A percentile compares a stretch with the other conserved stretches of the same genome.
phyloP scores from a whole-genome alignment of 2,797 vertebrate species.

The Muscicapa comitata region DNA sequence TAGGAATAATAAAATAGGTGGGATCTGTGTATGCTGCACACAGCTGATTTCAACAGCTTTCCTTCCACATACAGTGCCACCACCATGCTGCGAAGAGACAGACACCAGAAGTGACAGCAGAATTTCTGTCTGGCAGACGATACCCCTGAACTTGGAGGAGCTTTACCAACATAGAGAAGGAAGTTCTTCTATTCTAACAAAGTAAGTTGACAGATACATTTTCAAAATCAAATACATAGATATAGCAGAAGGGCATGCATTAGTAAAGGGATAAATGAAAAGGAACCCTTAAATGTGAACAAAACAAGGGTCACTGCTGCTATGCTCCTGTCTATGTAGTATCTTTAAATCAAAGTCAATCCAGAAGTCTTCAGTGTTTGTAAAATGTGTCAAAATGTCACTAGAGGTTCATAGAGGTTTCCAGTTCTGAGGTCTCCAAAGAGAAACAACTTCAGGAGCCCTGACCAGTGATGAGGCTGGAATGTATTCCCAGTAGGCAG shows the following conservation, averaged over 20 bases:
- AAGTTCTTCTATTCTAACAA: background rate
- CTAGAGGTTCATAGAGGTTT: background rate
- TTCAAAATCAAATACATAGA: background rate
- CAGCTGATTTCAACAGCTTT: background rate
- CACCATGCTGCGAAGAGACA: accelerated
- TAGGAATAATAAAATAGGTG: background rate
- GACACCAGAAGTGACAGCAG: accelerated
- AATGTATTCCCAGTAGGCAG: background rate
- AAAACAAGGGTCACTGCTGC: background rate
- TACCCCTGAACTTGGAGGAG: background rate
- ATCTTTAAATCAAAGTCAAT: background rate
- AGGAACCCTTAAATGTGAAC: background rate
- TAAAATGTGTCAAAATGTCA: background rate
- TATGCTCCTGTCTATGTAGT: background rate
- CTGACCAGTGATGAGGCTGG: background rate
- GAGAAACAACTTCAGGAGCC: background rate
- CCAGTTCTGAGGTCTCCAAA: background rate
- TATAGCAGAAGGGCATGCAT: accelerated
- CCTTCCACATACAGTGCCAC: background rate
- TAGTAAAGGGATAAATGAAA: background rate
- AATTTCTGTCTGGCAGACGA: background rate
- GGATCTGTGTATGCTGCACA: accelerated
- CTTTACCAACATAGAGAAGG: background rate
- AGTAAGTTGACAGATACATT: background rate
- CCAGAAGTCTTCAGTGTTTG: background rate